A percentile compares a stretch with the other conserved stretches of the same genome.
Conservation (phyloP, 2,888 invertebrate genomes). For the Tryphoninae sp. region DNA sequence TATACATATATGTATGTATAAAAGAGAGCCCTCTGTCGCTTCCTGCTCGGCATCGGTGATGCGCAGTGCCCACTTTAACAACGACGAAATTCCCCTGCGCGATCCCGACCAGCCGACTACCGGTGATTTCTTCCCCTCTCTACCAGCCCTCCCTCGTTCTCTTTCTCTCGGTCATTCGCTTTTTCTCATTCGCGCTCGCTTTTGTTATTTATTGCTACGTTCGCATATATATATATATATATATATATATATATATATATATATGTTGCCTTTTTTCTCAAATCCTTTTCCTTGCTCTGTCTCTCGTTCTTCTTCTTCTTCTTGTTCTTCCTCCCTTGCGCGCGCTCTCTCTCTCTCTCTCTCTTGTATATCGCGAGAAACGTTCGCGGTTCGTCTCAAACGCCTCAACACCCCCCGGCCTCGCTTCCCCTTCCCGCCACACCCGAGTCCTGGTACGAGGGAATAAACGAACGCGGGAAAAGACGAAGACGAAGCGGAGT, state of each 20-base stretch:
- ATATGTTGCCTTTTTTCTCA: conserved; percentile 10
- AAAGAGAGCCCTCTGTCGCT: conserved; percentile 69
- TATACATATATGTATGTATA: conserved; percentile 1
- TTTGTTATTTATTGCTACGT: conserved; percentile 57
- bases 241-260: background rate
- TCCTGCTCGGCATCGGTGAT: conserved; percentile 80
- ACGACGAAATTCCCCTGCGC: conserved; percentile 76
- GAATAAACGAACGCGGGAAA: conserved; percentile 35
- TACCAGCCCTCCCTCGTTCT: conserved; percentile 36
- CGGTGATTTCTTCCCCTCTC: conserved; percentile 59
- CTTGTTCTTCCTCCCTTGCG: conserved; percentile 32
- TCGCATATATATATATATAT: background rate
- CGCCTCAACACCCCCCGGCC: conserved; percentile 8
- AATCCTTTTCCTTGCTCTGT: conserved; percentile 13
- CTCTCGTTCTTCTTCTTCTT: conserved; percentile 21
- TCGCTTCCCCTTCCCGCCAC: too few species aligned
- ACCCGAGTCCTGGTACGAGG: conserved; percentile 4
- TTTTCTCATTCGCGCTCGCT: conserved; percentile 52
- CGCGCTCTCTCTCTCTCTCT: background rate
- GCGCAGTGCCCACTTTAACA: conserved; percentile 80
- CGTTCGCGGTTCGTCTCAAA: conserved; percentile 48
- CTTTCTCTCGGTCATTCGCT: conserved; percentile 46
- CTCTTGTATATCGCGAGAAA: conserved; percentile 3
- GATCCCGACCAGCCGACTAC: conserved; percentile 59
- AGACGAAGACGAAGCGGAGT: conserved; percentile 57